Conservation (phyloP, 2,113 vertebrate genomes). For the Cyprinus carpio region DNA sequence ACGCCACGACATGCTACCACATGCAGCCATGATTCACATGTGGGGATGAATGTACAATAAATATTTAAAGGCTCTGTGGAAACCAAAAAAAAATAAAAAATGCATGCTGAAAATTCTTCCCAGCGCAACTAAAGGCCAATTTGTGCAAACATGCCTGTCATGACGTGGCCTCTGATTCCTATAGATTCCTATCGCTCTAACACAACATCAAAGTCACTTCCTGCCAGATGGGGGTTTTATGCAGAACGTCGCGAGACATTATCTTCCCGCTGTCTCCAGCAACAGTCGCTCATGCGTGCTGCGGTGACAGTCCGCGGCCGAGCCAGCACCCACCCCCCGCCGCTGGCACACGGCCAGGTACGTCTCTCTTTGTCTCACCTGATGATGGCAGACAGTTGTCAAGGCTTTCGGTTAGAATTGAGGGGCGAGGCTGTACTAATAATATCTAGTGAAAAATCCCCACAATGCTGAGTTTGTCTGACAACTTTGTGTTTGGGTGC, state of each 20-base stretch:
- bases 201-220: conserved; percentile 80
- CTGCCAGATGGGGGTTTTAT: conserved; percentile 59
- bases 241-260: conserved; percentile 60
- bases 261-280: conserved; percentile 38
- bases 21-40: conserved; percentile 74
- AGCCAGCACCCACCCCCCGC: conserved; percentile 52
- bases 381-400: conserved; percentile 72
- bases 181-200: conserved; percentile 81
- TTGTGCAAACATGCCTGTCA: conserved; percentile 72
- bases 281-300: neutral
- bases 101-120: conserved; percentile 81
- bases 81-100: conserved; percentile 52
- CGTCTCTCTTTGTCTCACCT: conserved; percentile 74
- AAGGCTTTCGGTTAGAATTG: conserved; percentile 24
- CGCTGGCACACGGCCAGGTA: conserved; percentile 76
- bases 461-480: neutral
- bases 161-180: conserved; percentile 72
- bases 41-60: conserved; percentile 78
- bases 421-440: conserved; percentile 13
- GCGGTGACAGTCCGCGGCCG: conserved; percentile 72
- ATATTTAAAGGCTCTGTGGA: conserved; percentile 78
- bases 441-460: neutral
- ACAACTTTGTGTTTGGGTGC: neutral
- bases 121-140: conserved; percentile 78
- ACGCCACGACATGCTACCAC: conserved; percentile 65